Base-by-base conservation (phyloP, 2,797 vertebrate species). In the Pempheris klunzingeri region DNA sequence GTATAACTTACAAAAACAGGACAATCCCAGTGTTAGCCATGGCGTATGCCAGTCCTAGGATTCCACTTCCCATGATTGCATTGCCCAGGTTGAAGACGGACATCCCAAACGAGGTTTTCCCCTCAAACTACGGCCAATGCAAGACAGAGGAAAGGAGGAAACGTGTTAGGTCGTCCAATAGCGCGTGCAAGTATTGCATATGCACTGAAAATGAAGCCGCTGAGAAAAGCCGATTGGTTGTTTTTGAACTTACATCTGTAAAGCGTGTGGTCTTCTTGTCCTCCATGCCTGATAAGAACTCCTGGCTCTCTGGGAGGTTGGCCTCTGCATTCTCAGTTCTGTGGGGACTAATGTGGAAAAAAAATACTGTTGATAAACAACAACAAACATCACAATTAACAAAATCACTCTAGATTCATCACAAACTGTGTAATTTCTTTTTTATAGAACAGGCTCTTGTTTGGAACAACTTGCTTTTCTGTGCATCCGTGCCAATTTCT, bases 51-150 rank as follows among this genome's bases (percentile, higher is more conserved):
- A 99, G 93, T 60, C 98, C 98, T 63, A 99, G 95, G 91, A 99
- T 99, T 76, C 98, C 98, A 3, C 98, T 99, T 81, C 98, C 98
- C 98, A 99, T 99, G 94, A 99, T 99, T 70, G 98, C 98, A 0
- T 99, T 99, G 83, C 98, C 98, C 90, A 99, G 94, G 92, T 99
- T 99, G 94, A 99, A 99, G 83, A 99, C 96, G 0, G 98, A 99
- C 98, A 99, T 99, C 75, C 98, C 98, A 0, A 99, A 99, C 0
- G 98, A 99, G 0, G 98, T 99, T 92, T 99, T 99, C 82, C 98
- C 98, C 92, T 99, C 98, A 38, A 99, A 99, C 98, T 99, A 88
- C 3, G 65, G 4, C 22, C 55, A 20, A 80, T 20, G 17, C 39
- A 72, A 72, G 30, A 72, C 6, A 85, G 15, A 74, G 12, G 14